These are phyloP conservation scores for Tychaedon coryphoeus DNA, from an alignment of 2,113 vertebrate genomes.

Conservation along the genomic window DNA sequence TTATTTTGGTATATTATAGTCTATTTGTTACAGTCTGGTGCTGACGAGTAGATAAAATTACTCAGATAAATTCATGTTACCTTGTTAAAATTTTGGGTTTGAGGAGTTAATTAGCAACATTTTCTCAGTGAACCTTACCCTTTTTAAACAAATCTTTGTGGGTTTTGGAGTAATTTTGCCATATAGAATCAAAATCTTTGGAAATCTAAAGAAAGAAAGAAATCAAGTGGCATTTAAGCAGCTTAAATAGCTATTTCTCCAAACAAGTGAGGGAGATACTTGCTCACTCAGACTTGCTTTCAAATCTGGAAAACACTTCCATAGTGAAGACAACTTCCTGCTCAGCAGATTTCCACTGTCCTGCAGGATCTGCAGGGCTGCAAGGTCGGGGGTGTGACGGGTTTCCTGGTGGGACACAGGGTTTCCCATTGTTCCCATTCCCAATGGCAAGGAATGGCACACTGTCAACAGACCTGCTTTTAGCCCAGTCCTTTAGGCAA, in stretches of 20 bases:
- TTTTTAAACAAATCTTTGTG: not conserved
- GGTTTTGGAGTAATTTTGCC: not conserved
- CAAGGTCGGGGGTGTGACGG: accelerated
- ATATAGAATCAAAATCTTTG: accelerated
- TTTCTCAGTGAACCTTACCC: not conserved
- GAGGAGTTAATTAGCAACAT: not conserved
- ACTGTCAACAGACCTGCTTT: not conserved
- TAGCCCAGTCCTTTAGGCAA: not conserved
- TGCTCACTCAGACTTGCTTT: not conserved
- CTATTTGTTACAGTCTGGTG: not conserved
- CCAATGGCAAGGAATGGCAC: not conserved
- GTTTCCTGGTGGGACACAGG: accelerated
- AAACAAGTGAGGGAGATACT: not conserved
- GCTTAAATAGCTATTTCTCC: not conserved
- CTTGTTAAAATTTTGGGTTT: not conserved
- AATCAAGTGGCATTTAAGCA: not conserved
- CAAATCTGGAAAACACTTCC: not conserved
- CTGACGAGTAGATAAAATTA: not conserved
- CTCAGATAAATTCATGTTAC: not conserved
- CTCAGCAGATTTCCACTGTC: not conserved
- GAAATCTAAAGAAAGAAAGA: not conserved
- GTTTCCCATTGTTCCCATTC: not conserved
- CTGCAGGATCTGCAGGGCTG: not conserved
- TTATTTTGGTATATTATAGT: not conserved
- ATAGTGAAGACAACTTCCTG: not conserved